Conservation (phyloP, 2,888 invertebrate species). For the Theodoxus fluviatilis region DNA sequence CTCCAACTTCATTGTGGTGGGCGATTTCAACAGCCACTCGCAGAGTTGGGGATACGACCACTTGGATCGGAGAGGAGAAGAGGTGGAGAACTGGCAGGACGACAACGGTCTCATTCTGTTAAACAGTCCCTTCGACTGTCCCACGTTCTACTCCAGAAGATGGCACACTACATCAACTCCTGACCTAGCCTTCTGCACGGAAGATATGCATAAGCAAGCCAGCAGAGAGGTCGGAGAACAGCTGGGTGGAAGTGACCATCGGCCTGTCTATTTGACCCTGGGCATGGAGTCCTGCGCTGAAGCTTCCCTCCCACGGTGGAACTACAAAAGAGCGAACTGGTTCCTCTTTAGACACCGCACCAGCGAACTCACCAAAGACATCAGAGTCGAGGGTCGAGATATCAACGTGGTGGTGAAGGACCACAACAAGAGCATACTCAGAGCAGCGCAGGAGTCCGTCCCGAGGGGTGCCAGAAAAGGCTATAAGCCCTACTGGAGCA, state of each 20-base stretch:
- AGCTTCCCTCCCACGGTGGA: constrained; percentile 18
- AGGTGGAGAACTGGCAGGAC: constrained; percentile 23
- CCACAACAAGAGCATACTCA: not conserved
- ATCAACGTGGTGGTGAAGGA: constrained; percentile 21
- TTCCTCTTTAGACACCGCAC: not conserved
- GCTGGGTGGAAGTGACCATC: constrained; percentile 29
- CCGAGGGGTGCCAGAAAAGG: constrained; percentile 14
- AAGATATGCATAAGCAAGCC: not conserved
- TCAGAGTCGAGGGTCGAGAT: constrained; percentile 3
- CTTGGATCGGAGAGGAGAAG: constrained; percentile 21
- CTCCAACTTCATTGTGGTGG: not conserved
- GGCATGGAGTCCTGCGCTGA: too few relatives aligned
- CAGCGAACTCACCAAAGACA: constrained; percentile 15
- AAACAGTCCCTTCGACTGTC: constrained; percentile 13
- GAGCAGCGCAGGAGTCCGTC: constrained; percentile 7
- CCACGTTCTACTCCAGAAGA: constrained; percentile 27
- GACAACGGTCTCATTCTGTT: not conserved
- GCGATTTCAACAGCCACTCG: constrained; percentile 28
- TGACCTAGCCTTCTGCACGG: constrained; percentile 26
- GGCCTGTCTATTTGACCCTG: not conserved
- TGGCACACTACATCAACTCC: constrained; percentile 27
- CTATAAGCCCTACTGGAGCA: constrained; percentile 15
- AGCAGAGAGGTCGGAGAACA: constrained; percentile 12
- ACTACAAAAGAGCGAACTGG: constrained; percentile 16
- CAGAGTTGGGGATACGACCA: constrained; percentile 22